Evolutionary conservation across 2,888 invertebrate genomes (phyloP).

Genomic region (Epirrhoe tristata): DNA sequence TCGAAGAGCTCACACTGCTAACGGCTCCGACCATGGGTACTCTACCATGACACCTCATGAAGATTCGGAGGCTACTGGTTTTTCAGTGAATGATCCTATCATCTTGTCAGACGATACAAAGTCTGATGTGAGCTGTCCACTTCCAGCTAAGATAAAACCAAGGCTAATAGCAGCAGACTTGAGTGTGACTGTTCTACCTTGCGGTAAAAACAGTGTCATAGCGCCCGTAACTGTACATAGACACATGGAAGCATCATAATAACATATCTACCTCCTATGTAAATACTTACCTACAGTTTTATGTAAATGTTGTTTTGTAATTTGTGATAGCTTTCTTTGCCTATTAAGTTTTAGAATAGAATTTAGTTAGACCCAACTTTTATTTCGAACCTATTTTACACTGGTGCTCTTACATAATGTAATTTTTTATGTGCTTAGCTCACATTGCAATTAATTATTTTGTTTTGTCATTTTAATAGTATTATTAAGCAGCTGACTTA

Average conservation of each 20-base stretch:
- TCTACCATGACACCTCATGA: conserved; percentile 97
- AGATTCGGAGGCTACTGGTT: conserved; percentile 93
- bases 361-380: conserved; percentile 12
- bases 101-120: conserved; percentile 82
- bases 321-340: conserved; percentile 41
- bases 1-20: conserved; percentile 90
- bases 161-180: conserved; percentile 73
- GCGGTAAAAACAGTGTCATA: conserved; percentile 87
- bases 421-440: not conserved
- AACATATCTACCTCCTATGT: conserved; percentile 63
- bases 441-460: not conserved
- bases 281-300: conserved; percentile 43
- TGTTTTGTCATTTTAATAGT: not conserved
- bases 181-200: conserved; percentile 80
- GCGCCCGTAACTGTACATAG: conserved; percentile 96
- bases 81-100: conserved; percentile 88
- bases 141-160: conserved; percentile 79
- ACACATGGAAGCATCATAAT: conserved; percentile 92
- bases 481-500: not conserved
- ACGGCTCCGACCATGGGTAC: conserved; percentile 97
- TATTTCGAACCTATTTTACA: conserved; percentile 17
- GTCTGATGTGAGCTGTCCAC: conserved; percentile 85
- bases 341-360: conserved; percentile 28
- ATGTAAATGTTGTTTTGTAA: conserved; percentile 37
- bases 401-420: conserved; percentile 32